These are phyloP conservation scores for Protophormia terraenovae DNA, from an alignment of 2,888 invertebrate species.

Conservation along the genomic window DNA sequence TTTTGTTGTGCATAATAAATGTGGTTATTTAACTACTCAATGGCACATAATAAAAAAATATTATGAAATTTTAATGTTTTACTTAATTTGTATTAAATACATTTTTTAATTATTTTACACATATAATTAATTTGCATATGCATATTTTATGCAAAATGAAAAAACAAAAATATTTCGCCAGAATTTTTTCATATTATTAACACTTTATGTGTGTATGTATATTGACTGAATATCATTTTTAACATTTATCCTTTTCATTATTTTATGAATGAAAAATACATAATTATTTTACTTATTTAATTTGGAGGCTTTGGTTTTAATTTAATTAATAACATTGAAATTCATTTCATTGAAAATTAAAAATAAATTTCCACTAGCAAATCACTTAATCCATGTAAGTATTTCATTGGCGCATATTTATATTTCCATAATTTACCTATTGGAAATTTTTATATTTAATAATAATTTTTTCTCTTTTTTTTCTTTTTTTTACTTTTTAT, in stretches of 20 bases:
- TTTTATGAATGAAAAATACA: not conserved
- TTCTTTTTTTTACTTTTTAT: not conserved
- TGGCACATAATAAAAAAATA: too few species aligned
- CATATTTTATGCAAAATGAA: not conserved
- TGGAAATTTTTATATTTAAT: not conserved
- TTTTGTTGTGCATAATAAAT: too few species aligned
- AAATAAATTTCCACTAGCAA: not conserved
- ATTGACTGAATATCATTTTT: not conserved
- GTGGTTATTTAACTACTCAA: too few species aligned
- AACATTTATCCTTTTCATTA: not conserved
- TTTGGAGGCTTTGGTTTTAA: not conserved
- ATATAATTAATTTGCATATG: too few species aligned
- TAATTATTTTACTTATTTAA: not conserved
- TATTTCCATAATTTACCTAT: slow-evolving; percentile 4
- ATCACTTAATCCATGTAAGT: slow-evolving; percentile 15
- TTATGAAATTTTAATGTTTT: too few species aligned
- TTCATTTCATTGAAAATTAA: not conserved
- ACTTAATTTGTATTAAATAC: too few species aligned
- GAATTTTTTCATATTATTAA: not conserved
- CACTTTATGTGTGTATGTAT: too few species aligned
- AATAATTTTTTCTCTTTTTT: not conserved
- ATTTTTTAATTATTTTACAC: too few species aligned
- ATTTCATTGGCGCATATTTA: not conserved
- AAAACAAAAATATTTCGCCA: not conserved
- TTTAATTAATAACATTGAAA: not conserved